phyloP scores from a whole-genome alignment of 2,797 vertebrate genomes.

The Phrynocephalus vlangalii region DNA sequence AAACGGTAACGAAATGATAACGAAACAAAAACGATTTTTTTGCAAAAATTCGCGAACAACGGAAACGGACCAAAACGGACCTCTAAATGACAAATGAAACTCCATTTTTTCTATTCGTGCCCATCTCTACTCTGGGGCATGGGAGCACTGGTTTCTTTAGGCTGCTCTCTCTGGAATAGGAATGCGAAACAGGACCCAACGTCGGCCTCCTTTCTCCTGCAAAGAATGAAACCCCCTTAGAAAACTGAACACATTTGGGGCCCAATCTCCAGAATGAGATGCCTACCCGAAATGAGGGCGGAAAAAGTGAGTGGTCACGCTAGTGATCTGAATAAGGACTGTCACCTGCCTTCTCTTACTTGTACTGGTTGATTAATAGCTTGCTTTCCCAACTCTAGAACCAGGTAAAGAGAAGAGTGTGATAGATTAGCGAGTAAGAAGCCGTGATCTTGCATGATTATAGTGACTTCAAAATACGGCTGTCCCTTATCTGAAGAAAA shows the following conservation, averaged over 20 bases:
- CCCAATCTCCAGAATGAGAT: conserved; percentile 47
- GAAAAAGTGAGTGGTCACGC: conserved; percentile 50
- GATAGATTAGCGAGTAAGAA: conserved; percentile 65
- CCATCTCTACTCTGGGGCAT: neutral
- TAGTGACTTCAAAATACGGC: conserved; percentile 64
- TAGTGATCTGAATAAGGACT: conserved; percentile 63
- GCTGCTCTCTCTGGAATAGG: neutral
- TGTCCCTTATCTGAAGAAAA: conserved; percentile 59
- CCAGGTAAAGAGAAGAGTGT: conserved; percentile 51
- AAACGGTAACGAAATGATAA: no score
- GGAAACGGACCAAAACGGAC: no score
- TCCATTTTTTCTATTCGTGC: no score
- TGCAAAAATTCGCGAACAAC: no score
- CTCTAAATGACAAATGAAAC: no score
- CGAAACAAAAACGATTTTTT: no score
- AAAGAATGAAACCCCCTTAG: conserved; percentile 8
- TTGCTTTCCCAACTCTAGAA: conserved; percentile 60
- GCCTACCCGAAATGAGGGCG: conserved; percentile 40
- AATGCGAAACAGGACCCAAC: neutral
- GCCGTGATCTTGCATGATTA: conserved; percentile 58
- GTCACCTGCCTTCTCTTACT: conserved; percentile 48
- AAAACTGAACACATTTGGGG: conserved; percentile 3
- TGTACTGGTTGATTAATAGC: conserved; percentile 68
- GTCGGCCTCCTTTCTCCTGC: conserved; percentile 6
- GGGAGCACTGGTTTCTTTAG: neutral